Base-by-base conservation (phyloP, 1,140 invertebrate species). In the Procambarus virginalis region DNA sequence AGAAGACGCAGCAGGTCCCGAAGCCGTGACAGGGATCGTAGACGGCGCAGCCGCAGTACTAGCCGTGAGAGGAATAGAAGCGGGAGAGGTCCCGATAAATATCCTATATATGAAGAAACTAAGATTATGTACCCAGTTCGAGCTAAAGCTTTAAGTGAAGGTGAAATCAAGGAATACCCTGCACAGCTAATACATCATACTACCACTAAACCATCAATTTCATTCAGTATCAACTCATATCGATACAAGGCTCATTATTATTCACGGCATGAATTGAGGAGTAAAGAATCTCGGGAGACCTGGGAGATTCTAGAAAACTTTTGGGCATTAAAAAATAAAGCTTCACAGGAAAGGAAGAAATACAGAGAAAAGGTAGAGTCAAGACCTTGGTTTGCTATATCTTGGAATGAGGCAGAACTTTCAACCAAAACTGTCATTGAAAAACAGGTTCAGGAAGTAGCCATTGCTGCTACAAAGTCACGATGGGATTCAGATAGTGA, bases 401-500 rank as follows among this genome's bases (percentile, higher is more conserved):
- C 22, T 22, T 89, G 80, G 88, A n/a, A 76, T 45, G 34, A 46
- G 64, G 70, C n/a, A 58, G 81, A 60, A 10, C 22, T 34, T 8
- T 5, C 5, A 34, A 5, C 68, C 34, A 22, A 34, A 22, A 80
- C 75, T 2, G 80, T 58, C 10, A 64, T 64, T 3, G 49, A 55
- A 6, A 46, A 80, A 17, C 49, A 80, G 55, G 78, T 55, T 34
- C 49, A 55, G 34, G 78, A 80, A 58, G 78, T 80, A 12, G 22
- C 78, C n/a, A 80, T 80, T 22, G 78, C 78, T 55, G 78, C 78
- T 46, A 55, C 78, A 58, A 80, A 80, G 20, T 91, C 90, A 34
- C 80, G 83, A n/a, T 91, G 90, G 90, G 90, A 86, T 49, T 86
- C 90, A 10, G 90, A 91, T 64, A 78, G 78, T 22, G 90, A 91